These are phyloP conservation scores for Nysson spinosus DNA, from an alignment of 2,888 invertebrate genomes.

Conservation along the genomic window DNA sequence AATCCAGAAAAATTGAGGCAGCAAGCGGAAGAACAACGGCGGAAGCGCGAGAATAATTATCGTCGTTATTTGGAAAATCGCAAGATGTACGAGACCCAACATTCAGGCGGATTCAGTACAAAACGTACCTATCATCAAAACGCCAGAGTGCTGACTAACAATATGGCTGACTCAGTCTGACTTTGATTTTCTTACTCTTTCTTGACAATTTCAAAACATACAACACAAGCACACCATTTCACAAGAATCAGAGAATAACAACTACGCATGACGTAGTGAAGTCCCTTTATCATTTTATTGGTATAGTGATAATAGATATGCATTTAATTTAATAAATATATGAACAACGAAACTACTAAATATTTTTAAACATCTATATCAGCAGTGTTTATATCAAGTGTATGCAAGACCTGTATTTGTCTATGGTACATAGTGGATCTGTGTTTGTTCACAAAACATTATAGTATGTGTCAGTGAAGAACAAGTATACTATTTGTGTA, in stretches of 20 bases:
- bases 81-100: constrained; percentile 74
- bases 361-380: constrained; percentile 19
- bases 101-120: constrained; percentile 54
- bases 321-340: constrained; percentile 55
- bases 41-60: constrained; percentile 75
- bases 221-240: constrained; percentile 12
- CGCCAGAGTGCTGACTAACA: constrained; percentile 40
- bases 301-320: constrained; percentile 39
- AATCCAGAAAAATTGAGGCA: constrained; percentile 75
- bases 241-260: constrained; percentile 7
- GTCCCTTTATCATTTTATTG: constrained; percentile 37
- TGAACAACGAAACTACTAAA: constrained; percentile 24
- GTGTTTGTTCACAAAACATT: too few species aligned
- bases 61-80: constrained; percentile 74
- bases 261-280: constrained; percentile 22
- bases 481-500: too few species aligned
- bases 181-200: constrained; percentile 21
- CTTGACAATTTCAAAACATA: constrained; percentile 10
- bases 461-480: too few species aligned
- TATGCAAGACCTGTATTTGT: too few species aligned
- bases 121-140: constrained; percentile 52
- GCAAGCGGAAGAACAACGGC: constrained; percentile 75
- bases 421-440: too few species aligned
- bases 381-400: too few species aligned
- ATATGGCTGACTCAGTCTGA: constrained; percentile 59